These are phyloP conservation scores for Brachypterus glaber DNA, from an alignment of 2,888 invertebrate species.

Conservation along the genomic window DNA sequence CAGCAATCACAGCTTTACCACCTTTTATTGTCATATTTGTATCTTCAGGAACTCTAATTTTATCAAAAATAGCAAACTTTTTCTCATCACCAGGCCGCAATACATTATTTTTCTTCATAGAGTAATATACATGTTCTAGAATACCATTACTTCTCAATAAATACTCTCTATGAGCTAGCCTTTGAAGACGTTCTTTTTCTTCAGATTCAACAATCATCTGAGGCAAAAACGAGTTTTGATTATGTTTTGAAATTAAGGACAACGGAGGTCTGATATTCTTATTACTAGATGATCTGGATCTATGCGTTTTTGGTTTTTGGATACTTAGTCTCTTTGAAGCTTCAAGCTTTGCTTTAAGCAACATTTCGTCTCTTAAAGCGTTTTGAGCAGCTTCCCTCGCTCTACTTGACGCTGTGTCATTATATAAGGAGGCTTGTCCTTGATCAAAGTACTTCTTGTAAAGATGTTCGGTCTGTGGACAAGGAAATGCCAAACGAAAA, in stretches of 20 bases:
- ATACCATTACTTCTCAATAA: constrained; percentile 61
- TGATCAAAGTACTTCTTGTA: constrained; percentile 67
- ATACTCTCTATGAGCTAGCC: constrained; percentile 58
- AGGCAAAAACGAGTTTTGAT: constrained; percentile 50
- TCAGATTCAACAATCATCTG: constrained; percentile 60
- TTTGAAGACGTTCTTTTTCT: constrained; percentile 58
- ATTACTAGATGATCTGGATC: background rate
- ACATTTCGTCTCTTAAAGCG: constrained; percentile 58
- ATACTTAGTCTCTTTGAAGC: constrained; percentile 45
- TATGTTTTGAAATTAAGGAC: constrained; percentile 14
- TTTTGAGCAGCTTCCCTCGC: constrained; percentile 68
- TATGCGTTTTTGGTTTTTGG: constrained; percentile 1
- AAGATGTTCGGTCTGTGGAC: constrained; percentile 44
- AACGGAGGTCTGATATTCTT: constrained; percentile 11
- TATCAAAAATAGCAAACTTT: constrained; percentile 53
- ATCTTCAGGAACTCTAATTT: constrained; percentile 29
- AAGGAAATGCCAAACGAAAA: constrained; percentile 64
- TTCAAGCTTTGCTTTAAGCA: constrained; percentile 51
- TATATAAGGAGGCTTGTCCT: constrained; percentile 63
- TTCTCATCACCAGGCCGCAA: constrained; percentile 55
- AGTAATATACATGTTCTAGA: constrained; percentile 56
- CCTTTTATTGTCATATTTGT: constrained; percentile 10
- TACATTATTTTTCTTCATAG: constrained; percentile 59
- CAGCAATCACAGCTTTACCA: constrained; percentile 33
- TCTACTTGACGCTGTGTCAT: constrained; percentile 66